phyloP scores from a whole-genome alignment of 2,888 invertebrate genomes.

The Drosophila phalerata region DNA sequence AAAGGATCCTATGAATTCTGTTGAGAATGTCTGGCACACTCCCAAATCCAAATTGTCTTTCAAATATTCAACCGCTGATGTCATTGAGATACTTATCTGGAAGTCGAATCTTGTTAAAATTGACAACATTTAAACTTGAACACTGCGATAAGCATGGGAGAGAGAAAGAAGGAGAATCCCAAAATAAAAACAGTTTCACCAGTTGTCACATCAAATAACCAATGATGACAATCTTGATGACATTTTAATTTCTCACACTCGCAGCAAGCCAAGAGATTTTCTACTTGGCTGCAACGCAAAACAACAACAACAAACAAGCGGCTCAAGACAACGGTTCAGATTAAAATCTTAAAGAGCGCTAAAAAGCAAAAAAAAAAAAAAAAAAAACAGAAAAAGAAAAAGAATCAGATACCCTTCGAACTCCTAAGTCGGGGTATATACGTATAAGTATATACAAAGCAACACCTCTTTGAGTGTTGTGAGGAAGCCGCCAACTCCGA shows the following conservation, averaged over 20 bases:
- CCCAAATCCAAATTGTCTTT: slow-evolving; percentile 1
- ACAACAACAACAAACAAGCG: slow-evolving; percentile 48
- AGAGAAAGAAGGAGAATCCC: slow-evolving; percentile 32
- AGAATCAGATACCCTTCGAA: slow-evolving; percentile 50
- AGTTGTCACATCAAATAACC: slow-evolving; percentile 76
- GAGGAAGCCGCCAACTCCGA: slow-evolving; percentile 51
- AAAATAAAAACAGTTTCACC: slow-evolving; percentile 46
- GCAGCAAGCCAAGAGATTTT: slow-evolving; percentile 67
- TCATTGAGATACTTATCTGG: slow-evolving; percentile 71
- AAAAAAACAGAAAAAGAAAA: slow-evolving; percentile 14
- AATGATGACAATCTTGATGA: slow-evolving; percentile 83
- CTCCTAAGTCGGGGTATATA: slow-evolving; percentile 43
- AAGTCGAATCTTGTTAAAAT: slow-evolving; percentile 80
- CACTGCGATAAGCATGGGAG: slow-evolving; percentile 39
- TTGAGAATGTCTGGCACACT: slow-evolving; percentile 39
- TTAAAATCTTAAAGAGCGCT: slow-evolving; percentile 80
- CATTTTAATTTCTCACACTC: slow-evolving; percentile 82
- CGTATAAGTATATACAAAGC: slow-evolving; percentile 57
- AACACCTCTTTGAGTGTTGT: slow-evolving; percentile 72
- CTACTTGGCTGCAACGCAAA: slow-evolving; percentile 70
- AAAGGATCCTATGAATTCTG: not conserved
- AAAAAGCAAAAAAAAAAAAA: slow-evolving; percentile 53
- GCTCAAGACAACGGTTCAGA: slow-evolving; percentile 62
- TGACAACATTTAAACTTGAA: slow-evolving; percentile 81
- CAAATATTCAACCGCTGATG: slow-evolving; percentile 51